Base-by-base conservation (phyloP, 2,797 vertebrate genomes). In the Acridotheres tristis region DNA sequence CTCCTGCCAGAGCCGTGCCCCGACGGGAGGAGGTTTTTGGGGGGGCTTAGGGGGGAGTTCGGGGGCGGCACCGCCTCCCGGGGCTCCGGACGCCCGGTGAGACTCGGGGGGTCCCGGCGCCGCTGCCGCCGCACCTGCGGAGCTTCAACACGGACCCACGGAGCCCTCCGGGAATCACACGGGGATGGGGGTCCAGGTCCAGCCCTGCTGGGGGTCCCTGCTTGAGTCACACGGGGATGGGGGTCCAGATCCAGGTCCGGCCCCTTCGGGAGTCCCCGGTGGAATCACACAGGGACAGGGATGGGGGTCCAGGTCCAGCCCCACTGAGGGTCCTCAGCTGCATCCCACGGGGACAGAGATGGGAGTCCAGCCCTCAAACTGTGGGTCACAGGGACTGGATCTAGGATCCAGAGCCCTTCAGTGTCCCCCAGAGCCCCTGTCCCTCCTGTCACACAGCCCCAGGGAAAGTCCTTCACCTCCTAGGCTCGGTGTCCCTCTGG, bases 181-280 rank as follows among this genome's bases (percentile, higher is more conserved):
- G 0, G 10, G 42, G 22, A 47, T 4, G 4, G 58, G 42, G 11
- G 15, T 16, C 43, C 68, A 3, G 50, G 50, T 27, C 15, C 63
- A 20, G 50, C 26, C 58, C 36, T 11, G 3, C 10, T 5, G 34
- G 4, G 30, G 3, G 74, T 63, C 17, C 53, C 26, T 2, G 2
- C 2, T 1, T 10, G 17, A 2, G 4, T 18, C n/a, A 7, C 57
- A 19, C 4, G 0, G 10, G 42, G 22, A 47, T 4, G 4, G 58
- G 42, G 11, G 15, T 16, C 43, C 68, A 3, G 50, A 26, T 27
- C 15, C 63, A 20, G 50, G 30, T 40, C 51, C 65, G 25, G 63
- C 30, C 38, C n/a, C 4, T 9, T 9, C 2, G 1, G 3, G 18
- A 7, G 17, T 23, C n/a, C 61, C 6, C 5, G 34, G 22, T 1